These are phyloP conservation scores for Thumatha senex DNA, from an alignment of 2,888 invertebrate genomes.

Conservation along the genomic window DNA sequence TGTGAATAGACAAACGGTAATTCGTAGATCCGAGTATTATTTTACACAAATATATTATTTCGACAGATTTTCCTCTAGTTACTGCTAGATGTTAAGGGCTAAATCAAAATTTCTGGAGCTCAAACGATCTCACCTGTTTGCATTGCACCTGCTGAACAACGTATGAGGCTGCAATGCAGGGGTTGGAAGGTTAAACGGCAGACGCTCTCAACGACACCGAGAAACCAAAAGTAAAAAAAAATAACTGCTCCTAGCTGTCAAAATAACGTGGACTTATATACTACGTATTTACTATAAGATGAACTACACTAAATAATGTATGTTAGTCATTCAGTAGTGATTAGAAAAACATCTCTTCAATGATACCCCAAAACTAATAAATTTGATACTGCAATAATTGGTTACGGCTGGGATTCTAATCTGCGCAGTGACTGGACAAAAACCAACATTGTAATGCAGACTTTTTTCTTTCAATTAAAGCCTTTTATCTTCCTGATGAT, in stretches of 20 bases:
- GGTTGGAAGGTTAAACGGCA: no score
- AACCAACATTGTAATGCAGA: conserved; percentile 59
- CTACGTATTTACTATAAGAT: no score
- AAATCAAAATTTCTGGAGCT: no score
- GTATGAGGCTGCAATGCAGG: no score
- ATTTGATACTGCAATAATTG: conserved; percentile 69
- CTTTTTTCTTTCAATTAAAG: conserved; percentile 74
- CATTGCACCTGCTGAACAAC: no score
- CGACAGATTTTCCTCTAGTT: conserved; percentile 9
- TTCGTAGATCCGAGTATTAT: conserved; percentile 29
- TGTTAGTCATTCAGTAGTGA: conserved; percentile 38
- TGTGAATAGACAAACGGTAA: conserved; percentile 42
- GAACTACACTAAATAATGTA: no score
- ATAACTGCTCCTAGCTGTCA: no score
- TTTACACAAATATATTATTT: conserved; percentile 21
- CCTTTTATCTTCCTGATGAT: conserved; percentile 72
- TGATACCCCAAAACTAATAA: conserved; percentile 65
- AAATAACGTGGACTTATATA: no score
- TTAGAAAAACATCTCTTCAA: conserved; percentile 49
- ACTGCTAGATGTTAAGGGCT: conserved; percentile 5
- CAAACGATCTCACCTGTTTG: no score
- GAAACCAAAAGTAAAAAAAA: no score
- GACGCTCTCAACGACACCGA: no score
- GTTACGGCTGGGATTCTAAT: conserved; percentile 72
- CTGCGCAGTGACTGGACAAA: conserved; percentile 70